These are phyloP conservation scores for Indicator maculatus DNA, from an alignment of 2,113 vertebrate species.

Conservation along the genomic window DNA sequence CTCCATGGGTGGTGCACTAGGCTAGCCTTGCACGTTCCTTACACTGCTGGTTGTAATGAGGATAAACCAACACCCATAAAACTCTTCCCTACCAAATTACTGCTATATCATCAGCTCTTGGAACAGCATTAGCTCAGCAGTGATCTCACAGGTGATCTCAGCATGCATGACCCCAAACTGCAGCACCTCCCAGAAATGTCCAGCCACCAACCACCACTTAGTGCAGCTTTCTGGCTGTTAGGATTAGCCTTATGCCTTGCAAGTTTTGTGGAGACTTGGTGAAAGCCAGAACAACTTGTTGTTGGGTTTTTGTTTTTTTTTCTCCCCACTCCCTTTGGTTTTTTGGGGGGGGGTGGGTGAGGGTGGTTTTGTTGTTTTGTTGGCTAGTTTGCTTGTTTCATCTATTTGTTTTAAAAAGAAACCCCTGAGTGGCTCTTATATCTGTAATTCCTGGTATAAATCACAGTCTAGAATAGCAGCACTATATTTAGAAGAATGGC, in stretches of 20 bases:
- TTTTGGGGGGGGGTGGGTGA: too few species aligned
- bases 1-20: fast-evolving
- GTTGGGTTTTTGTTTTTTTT: not conserved
- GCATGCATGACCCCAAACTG: not conserved
- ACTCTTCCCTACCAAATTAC: not conserved
- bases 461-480: not conserved
- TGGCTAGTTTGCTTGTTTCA: too few species aligned
- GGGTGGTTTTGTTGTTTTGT: too few species aligned
- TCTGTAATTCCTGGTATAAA: not conserved
- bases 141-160: not conserved
- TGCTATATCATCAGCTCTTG: not conserved
- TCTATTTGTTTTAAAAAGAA: too few species aligned
- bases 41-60: not conserved
- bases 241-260: not conserved
- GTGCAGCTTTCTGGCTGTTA: not conserved
- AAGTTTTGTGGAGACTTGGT: not conserved
- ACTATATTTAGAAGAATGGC: not conserved
- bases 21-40: not conserved
- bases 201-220: too few species aligned
- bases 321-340: not conserved
- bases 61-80: not conserved
- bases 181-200: not conserved
- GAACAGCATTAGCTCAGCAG: not conserved
- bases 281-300: not conserved
- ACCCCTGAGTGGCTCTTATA: not conserved